Evolutionary conservation across 1,140 invertebrate genomes (phyloP), one percentile per base, ranked within the genome.

Genomic region (Drosophila pallidifrons): DNA sequence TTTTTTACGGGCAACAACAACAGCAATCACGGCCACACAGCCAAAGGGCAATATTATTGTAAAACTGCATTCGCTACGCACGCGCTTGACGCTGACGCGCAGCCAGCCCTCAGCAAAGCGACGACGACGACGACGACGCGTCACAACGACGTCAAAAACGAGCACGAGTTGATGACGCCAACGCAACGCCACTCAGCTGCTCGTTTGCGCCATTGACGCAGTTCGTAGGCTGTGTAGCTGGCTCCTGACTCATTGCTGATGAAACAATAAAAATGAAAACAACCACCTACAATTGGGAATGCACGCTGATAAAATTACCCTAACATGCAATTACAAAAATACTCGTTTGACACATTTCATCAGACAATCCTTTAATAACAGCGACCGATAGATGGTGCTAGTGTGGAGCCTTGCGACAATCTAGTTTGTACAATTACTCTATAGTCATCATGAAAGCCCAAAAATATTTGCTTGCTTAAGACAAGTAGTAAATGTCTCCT

Each of bases 21-120:
- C 49, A 59, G 16, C 25, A 59, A 16, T 16, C 0, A 11, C 38
- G 5, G 6, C 5, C 4, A 4, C 49, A 13, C 15, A 49, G n/a
- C 16, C 49, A 47, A 74, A 77, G 45, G 67, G 58, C 59, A 43
- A 30, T 20, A 15, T 38, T 11, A 20, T 7, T 15, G 35, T 16
- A 25, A 41, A 57, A 57, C 54, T 78, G 61, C 61, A 80, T 73
- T 83, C 47, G 74, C 30, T 72, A 78, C 75, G 63, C 82, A 80
- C 70, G 67, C 75, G 77, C 75, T 63, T 25, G 54, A 66, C 8
- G 8, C 38, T 41, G 38, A 41, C 41, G 41, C n/a, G 41, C n/a
- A 43, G 35, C 35, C n/a, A 43, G 35, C 35, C 35, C 35, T 38
- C 8, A 38, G 35, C 3, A 10, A 20, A 20, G 20, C 20, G 20